phyloP scores from a whole-genome alignment of 2,888 invertebrate genomes.

The Eupithecia centaureata region DNA sequence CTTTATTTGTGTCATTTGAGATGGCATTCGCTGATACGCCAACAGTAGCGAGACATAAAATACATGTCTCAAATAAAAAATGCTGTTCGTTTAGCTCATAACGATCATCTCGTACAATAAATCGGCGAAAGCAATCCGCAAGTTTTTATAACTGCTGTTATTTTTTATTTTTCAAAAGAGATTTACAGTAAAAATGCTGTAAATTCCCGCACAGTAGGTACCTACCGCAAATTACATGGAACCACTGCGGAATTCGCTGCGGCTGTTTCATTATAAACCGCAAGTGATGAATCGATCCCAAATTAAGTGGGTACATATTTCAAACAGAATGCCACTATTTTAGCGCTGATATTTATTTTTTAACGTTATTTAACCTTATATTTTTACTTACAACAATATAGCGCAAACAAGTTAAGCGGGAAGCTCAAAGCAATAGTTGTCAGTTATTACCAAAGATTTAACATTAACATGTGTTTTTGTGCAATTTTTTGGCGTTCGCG shows the following conservation, averaged over 20 bases:
- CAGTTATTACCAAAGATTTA: background rate
- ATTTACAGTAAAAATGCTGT: constrained; percentile 47
- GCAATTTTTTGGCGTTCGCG: background rate
- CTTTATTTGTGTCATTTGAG: background rate
- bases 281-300: constrained; percentile 64
- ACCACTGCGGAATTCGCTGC: constrained; percentile 67
- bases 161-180: constrained; percentile 39
- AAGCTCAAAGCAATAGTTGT: background rate
- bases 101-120: constrained; percentile 22
- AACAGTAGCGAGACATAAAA: background rate
- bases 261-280: constrained; percentile 71
- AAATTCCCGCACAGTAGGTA: constrained; percentile 54
- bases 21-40: background rate
- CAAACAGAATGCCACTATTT: constrained; percentile 44
- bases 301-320: constrained; percentile 53
- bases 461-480: background rate
- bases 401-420: background rate
- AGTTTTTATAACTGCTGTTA: constrained; percentile 42
- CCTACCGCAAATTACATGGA: constrained; percentile 71
- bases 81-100: constrained; percentile 9
- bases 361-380: background rate
- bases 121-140: constrained; percentile 32
- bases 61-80: background rate
- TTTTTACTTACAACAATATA: background rate
- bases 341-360: constrained; percentile 1